Conservation (phyloP, 2,113 vertebrate genomes). For the Chamaea fasciata region DNA sequence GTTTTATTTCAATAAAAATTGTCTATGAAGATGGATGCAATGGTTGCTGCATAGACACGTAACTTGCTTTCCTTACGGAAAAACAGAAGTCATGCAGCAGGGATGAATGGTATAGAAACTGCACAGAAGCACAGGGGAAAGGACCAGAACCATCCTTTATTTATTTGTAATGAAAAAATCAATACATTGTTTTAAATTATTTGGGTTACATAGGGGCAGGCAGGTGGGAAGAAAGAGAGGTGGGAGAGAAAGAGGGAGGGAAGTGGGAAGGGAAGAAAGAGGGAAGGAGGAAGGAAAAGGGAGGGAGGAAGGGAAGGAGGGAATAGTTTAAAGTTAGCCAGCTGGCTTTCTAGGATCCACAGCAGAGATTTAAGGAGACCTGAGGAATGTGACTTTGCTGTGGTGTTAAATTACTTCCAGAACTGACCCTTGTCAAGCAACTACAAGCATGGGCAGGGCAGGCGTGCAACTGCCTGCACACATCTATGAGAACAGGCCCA, state of each 20-base stretch:
- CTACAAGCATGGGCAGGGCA: background rate
- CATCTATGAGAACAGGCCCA: background rate
- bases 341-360: background rate
- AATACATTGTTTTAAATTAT: background rate
- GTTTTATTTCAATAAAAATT: background rate
- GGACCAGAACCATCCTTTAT: background rate
- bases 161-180: background rate
- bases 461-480: background rate
- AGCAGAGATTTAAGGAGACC: background rate
- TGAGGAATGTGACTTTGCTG: background rate
- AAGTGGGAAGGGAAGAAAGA: background rate
- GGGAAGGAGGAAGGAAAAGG: background rate
- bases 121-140: background rate
- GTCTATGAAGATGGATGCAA: background rate
- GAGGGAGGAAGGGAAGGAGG: background rate
- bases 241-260: background rate
- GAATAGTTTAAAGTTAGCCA: background rate
- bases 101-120: background rate
- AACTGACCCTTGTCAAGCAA: background rate
- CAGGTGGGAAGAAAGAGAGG: background rate
- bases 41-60: background rate
- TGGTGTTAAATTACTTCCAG: slow-evolving; percentile 12
- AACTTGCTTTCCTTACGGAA: background rate
- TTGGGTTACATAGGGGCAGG: background rate
- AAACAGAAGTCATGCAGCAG: background rate